These are phyloP conservation scores for Australoheros facetus DNA, from an alignment of 2,797 vertebrate genomes.

Conservation along the genomic window DNA sequence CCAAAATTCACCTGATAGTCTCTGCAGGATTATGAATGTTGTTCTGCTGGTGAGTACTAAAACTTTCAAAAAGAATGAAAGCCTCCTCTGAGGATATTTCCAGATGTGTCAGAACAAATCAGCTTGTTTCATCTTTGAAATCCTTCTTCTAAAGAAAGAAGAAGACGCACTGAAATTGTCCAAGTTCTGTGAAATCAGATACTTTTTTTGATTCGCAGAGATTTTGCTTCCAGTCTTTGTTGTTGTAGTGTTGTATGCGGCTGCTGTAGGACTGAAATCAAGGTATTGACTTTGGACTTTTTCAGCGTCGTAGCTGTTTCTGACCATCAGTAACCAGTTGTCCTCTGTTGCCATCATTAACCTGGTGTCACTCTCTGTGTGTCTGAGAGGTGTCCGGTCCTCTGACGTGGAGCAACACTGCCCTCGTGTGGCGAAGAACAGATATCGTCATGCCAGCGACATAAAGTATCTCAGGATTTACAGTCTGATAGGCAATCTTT, in stretches of 20 bases:
- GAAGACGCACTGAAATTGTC: background rate
- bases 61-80: background rate
- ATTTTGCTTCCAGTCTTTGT: background rate
- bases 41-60: background rate
- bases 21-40: background rate
- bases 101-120: background rate
- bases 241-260: background rate
- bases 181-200: background rate
- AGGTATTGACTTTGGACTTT: background rate
- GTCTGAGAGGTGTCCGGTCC: background rate
- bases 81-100: background rate
- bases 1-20: background rate
- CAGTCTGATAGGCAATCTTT: background rate
- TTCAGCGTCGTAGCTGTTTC: background rate
- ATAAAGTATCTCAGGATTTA: no score
- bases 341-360: no score
- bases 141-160: background rate
- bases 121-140: background rate
- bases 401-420: constrained; percentile 26
- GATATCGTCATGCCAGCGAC: background rate
- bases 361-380: background rate
- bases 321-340: background rate
- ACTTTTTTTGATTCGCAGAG: background rate
- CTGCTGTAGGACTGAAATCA: background rate
- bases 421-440: constrained; percentile 21